phyloP scores from a whole-genome alignment of 2,797 vertebrate species.

The Alca torda region DNA sequence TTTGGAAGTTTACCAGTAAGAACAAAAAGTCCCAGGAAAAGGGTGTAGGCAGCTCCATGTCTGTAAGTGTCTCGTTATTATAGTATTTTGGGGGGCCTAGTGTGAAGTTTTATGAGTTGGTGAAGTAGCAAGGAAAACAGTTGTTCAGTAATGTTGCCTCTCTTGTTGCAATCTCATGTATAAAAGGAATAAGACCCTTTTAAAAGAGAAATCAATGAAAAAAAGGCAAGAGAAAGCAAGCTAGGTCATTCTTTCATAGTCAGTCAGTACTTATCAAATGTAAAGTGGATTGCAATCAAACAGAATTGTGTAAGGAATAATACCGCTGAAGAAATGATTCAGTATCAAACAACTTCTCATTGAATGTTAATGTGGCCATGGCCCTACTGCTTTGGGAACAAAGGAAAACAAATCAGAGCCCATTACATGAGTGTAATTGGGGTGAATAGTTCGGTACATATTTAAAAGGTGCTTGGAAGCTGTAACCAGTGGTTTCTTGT shows the following conservation, averaged over 20 bases:
- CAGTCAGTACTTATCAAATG: constrained; percentile 28
- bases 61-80: background rate
- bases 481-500: background rate
- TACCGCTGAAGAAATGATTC: constrained; percentile 33
- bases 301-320: constrained; percentile 34
- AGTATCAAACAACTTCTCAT: constrained; percentile 31
- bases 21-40: constrained; percentile 33
- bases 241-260: constrained; percentile 21
- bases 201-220: constrained; percentile 34
- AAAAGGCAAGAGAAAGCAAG: constrained; percentile 14
- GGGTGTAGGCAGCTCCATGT: constrained; percentile 18
- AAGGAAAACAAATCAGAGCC: constrained; percentile 50
- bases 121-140: constrained; percentile 34
- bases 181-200: constrained; percentile 28
- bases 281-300: constrained; percentile 61
- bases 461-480: constrained; percentile 30
- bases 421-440: constrained; percentile 57
- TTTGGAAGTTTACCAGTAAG: constrained; percentile 46
- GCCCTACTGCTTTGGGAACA: constrained; percentile 39
- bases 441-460: constrained; percentile 41
- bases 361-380: constrained; percentile 27
- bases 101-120: background rate
- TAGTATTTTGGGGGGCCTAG: background rate
- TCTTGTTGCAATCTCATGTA: background rate
- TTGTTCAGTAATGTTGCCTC: constrained; percentile 13